Conservation (phyloP, 2,113 vertebrate species). For the Macroglossus sobrinus region DNA sequence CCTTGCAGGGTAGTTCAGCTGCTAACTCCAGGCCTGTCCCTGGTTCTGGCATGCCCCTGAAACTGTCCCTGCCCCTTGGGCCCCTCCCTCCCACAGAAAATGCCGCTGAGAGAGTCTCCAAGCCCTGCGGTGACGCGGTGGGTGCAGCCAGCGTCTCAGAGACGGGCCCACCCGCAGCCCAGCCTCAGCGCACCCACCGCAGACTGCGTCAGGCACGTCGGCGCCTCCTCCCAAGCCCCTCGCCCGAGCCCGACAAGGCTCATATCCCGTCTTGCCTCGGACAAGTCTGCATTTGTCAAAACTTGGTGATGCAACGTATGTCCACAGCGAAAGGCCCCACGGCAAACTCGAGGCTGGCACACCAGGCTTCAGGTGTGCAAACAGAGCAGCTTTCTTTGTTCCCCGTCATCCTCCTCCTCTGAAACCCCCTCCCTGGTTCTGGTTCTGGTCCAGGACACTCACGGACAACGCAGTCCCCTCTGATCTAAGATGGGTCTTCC, state of each 20-base stretch:
- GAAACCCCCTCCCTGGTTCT: neutral
- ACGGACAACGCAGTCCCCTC: neutral
- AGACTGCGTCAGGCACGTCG: rapidly evolving
- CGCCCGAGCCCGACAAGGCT: neutral
- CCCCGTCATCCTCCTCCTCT: neutral
- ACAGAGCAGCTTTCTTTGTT: neutral
- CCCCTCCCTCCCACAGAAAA: neutral
- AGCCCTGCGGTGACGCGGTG: too few relatives aligned
- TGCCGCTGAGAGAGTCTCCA: neutral
- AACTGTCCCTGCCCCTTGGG: neutral
- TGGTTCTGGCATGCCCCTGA: neutral
- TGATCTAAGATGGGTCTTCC: neutral
- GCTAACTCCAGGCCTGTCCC: neutral
- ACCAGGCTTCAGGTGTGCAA: neutral
- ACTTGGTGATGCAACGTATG: neutral
- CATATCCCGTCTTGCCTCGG: neutral
- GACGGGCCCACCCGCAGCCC: neutral
- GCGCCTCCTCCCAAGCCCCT: neutral
- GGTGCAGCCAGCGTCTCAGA: neutral
- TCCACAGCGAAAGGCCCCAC: neutral
- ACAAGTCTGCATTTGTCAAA: neutral
- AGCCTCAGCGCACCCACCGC: rapidly evolving
- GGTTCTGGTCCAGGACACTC: neutral
- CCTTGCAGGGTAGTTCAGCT: neutral
- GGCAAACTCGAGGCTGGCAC: neutral